Conservation (phyloP, 2,888 invertebrate species). For the Erebia palarica region DNA sequence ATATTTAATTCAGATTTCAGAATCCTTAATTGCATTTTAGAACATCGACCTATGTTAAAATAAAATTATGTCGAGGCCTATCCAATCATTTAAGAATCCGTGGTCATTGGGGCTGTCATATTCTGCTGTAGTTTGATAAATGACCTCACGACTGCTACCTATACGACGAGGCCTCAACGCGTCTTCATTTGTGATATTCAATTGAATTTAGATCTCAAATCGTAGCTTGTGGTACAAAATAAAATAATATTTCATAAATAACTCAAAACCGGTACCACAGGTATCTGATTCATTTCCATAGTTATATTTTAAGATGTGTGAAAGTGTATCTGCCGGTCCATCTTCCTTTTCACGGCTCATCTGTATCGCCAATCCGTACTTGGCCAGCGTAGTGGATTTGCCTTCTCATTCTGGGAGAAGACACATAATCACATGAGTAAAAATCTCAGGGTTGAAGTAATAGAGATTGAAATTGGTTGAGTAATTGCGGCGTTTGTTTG, state of each 20-base stretch:
- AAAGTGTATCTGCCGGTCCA: too few relatives aligned
- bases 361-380: too few relatives aligned
- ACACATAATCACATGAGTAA: too few relatives aligned
- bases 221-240: slow-evolving; percentile 33
- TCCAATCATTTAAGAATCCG: slow-evolving; percentile 35
- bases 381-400: too few relatives aligned
- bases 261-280: too few relatives aligned
- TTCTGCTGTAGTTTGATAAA: slow-evolving; percentile 63
- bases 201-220: slow-evolving; percentile 60
- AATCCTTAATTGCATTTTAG: not conserved
- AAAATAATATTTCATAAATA: not conserved
- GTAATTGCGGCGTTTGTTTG: too few relatives aligned
- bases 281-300: not conserved
- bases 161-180: slow-evolving; percentile 53
- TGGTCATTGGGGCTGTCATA: slow-evolving; percentile 45
- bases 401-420: too few relatives aligned
- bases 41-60: not conserved
- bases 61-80: slow-evolving; percentile 17
- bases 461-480: too few relatives aligned
- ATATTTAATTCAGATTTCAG: not conserved
- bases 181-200: slow-evolving; percentile 75
- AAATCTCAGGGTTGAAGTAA: too few relatives aligned
- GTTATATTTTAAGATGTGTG: not conserved
- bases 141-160: slow-evolving; percentile 60
- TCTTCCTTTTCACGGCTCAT: too few relatives aligned